Evolutionary conservation across 2,888 invertebrate species (phyloP), one percentile per base, ranked within the genome.

Genomic region (Apotomis capreana): DNA sequence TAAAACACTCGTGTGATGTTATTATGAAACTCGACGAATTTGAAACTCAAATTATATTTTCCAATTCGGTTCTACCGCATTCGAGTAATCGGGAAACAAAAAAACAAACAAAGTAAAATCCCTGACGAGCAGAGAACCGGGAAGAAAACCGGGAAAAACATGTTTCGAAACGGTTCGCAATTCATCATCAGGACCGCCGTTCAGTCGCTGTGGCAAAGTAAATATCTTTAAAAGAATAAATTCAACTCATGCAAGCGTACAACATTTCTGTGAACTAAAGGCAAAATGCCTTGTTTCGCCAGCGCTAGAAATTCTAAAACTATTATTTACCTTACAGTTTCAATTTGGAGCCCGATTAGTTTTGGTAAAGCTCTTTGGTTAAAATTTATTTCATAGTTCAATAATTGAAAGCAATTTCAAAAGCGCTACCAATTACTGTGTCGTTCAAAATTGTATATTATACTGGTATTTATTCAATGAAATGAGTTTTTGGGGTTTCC

Each of bases 341-440:
- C 49, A 49, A 49, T 49, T 40, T 9, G 49, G 49, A 49, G 10
- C 8, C 49, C 3, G 10, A 49, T 59, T 44, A 8, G 4, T 44
- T 59, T 44, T 13, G 15, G 3, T 10, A 13, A 58, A n/a, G 6
- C 58, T 54, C 10, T 59, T 59, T 59, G 2, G 13, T 59, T 13
- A 37, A 59, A 40, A 44, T 46, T 8, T 13, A 8, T 44, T 46
- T 44, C 44, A 9, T 13, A 46, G 13, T 44, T 4, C 10, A 60
- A 60, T 46, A 46, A 15, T 44, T 59, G 13, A 59, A 59, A 44
- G 9, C 44, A 3, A 60, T 44, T 60, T 60, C 10, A 15, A 59
- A 59, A 59, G 10, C 13, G 13, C 49, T 60, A 4, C 26, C 10
- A 10, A 2, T 60, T 44, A 44, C 40, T 44, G 44, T 9, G 6